Base-by-base conservation (phyloP, 2,888 invertebrate genomes). In the Mylabris sibirica region DNA sequence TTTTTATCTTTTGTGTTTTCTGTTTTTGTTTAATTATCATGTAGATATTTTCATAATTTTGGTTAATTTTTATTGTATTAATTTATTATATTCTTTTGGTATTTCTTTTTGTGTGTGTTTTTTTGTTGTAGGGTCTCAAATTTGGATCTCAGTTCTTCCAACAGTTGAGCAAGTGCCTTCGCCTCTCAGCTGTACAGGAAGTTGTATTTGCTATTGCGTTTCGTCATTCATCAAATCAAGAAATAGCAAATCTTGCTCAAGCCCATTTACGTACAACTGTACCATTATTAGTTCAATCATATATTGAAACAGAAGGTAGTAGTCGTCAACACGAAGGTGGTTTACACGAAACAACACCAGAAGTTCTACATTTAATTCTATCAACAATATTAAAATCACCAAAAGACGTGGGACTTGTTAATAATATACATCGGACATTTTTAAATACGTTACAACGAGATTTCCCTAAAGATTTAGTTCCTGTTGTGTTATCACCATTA, bases 321-420 rank as follows among this genome's bases (percentile, higher is more conserved):
- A 89, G 88, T 77, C 88, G 90, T 79, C 90, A 91, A 79, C 82
- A 83, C 82, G 93, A 93, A 83, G 93, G 93, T 78, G 95, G 95
- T 76, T 89, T 97, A 79, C 94, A 95, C 89, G 96, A 97, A 87
- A 92, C 94, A 79, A 92, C 94, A 72, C 93, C 96, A 78, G 96
- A 97, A 88, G 91, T 96, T 73, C 87, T 97, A 78, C 95, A 97
- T 86, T 88, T 94, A 74, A 90, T 97, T 75, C 87, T 97, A 65
- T 87, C 87, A 3, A 88, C 89, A 11, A 87, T 88, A 76, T 86
- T 90, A 72, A 87, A 88, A 69, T 88, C 90, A 81, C 90, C 90
- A 88, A 87, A 86, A 83, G 88, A 84, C 80, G 83, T 83, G 74
- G 92, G 91, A 72, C 88, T 96, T 76, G 89, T 91, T 53, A 85